Evolutionary conservation across 2,888 invertebrate genomes (phyloP).

Genomic region (Erynnis tages): DNA sequence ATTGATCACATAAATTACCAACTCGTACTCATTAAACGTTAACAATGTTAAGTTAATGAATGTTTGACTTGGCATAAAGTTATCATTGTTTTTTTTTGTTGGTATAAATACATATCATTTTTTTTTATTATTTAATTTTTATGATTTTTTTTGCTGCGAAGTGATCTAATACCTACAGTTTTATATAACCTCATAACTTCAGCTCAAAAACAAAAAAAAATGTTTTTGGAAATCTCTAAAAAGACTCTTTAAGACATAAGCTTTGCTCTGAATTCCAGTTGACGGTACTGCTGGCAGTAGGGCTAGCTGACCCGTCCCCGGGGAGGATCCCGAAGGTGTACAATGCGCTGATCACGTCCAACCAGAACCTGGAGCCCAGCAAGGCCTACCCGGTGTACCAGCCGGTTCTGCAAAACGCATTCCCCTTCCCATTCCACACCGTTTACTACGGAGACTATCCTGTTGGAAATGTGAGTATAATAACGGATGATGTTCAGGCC

Average conservation of each 20-base stretch:
- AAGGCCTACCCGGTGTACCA: conserved; percentile 88
- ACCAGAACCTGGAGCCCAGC: conserved; percentile 88
- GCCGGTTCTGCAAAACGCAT: conserved; percentile 84
- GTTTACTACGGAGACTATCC: conserved; percentile 61
- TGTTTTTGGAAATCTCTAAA: too few species aligned
- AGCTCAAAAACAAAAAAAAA: too few species aligned
- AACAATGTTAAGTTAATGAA: too few species aligned
- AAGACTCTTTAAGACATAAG: background rate
- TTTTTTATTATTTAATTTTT: too few species aligned
- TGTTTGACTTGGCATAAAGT: too few species aligned
- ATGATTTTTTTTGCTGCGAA: too few species aligned
- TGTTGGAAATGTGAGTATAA: conserved; percentile 55
- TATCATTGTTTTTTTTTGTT: too few species aligned
- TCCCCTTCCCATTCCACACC: conserved; percentile 71
- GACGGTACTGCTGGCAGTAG: conserved; percentile 43
- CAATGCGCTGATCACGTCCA: conserved; percentile 89
- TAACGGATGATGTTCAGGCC: too few species aligned
- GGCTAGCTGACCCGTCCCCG: conserved; percentile 61
- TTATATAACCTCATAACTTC: too few species aligned
- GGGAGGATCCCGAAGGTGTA: conserved; percentile 88
- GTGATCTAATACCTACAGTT: too few species aligned
- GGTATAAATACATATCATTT: too few species aligned
- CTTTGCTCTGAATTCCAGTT: conserved; percentile 50
- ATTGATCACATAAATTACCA: background rate
- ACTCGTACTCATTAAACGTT: too few species aligned